Base-by-base conservation (phyloP, 2,113 vertebrate species). In the Chloroceryle aenea region DNA sequence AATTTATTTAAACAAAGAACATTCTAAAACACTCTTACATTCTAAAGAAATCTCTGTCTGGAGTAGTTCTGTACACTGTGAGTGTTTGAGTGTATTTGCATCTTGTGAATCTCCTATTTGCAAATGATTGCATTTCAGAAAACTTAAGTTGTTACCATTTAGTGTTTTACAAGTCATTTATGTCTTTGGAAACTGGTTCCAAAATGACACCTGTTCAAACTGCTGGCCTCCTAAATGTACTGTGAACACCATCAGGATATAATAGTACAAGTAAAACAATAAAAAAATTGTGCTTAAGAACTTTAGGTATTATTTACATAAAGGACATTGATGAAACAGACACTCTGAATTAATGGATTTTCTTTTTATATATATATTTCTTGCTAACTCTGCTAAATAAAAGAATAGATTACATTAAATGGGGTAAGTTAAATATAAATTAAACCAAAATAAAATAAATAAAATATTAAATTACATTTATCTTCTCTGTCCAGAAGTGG, bases 81-180 rank as follows among this genome's bases (percentile, higher is more conserved):
- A 66, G 3, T 18, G 3, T 71, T 36, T 59, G 6, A 40, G 7
- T 74, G 22, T 26, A 38, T 5, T 59, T 42, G 6, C 2, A n/a
- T 5, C 7, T 77, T 89, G 34, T 89, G 73, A 94, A 95, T 90
- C 52, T 63, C 61, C 93, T 90, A 84, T 61, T 97, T 96, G 55
- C 68, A 93, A 95, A 95, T 59, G 7, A 92, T 43, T 85, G 43
- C 52, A 67, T 88, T 93, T 84, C 40, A 85, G 22, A 88, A 74
- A 59, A 2, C 2, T 18, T 82, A 72, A 52, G 27, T 75, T 2
- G 4, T 52, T 48, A 7, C 0, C 0, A 7, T 74, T 83, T 76
- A 2, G 0, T 0, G 22, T 15, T 40, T 36, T 36, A 12, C 8
- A 4, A 30, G 8, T 29, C 0, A 56, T 64, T 81, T 67, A 6